These are phyloP conservation scores for Notoglanidium macrostoma DNA, from an alignment of 2,797 vertebrate species.

Conservation along the genomic window DNA sequence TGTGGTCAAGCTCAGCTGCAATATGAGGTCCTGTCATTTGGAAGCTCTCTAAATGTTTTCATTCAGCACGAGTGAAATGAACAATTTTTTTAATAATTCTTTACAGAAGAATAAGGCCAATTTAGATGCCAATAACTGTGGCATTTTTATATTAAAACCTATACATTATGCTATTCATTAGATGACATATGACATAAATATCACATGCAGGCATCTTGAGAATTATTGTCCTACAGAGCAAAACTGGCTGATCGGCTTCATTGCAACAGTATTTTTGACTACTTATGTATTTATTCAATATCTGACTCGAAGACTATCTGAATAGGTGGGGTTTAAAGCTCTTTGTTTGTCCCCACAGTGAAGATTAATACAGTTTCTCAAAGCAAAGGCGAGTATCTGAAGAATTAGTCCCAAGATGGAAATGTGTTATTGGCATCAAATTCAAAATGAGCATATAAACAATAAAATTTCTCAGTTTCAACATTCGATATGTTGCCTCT, in stretches of 20 bases:
- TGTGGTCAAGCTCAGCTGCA: slow-evolving; percentile 57
- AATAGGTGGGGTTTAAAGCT: background rate
- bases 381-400: background rate
- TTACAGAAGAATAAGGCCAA: background rate
- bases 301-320: background rate
- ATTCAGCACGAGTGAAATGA: slow-evolving; percentile 2
- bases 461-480: too few species aligned
- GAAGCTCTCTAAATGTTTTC: background rate
- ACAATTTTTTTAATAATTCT: background rate
- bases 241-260: background rate
- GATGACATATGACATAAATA: background rate
- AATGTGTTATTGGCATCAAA: too few species aligned
- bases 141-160: background rate
- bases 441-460: too few species aligned
- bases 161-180: background rate
- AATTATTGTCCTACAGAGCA: background rate
- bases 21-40: slow-evolving; percentile 57
- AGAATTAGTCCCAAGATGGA: background rate
- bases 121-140: too few species aligned
- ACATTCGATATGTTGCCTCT: too few species aligned
- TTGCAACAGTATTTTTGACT: background rate
- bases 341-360: background rate
- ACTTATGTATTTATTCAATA: background rate
- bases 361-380: background rate
- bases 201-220: background rate